phyloP scores from a whole-genome alignment of 2,113 vertebrate genomes.

The Ptilonorhynchus violaceus region DNA sequence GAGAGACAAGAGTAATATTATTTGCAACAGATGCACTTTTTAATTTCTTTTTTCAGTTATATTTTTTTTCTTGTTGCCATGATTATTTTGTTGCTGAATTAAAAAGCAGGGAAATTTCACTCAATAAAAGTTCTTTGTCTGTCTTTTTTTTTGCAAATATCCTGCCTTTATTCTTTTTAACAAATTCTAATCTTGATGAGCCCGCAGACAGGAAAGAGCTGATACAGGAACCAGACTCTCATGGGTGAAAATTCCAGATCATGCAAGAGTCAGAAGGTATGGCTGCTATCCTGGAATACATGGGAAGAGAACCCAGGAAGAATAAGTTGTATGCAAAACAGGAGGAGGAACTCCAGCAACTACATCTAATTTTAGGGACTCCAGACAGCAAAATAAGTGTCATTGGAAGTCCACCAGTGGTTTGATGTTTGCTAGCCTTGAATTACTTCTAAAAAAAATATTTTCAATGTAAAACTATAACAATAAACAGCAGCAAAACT shows the following conservation, averaged over 20 bases:
- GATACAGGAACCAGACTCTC: not conserved
- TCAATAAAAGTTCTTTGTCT: not conserved
- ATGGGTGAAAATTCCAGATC: not conserved
- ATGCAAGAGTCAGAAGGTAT: not conserved
- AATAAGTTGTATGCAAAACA: not conserved
- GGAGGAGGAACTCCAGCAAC: not conserved
- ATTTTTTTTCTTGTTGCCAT: not conserved
- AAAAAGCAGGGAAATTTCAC: not conserved
- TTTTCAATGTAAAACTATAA: not conserved
- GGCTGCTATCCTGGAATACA: not conserved
- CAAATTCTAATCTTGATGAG: not conserved
- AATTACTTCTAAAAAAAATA: not conserved
- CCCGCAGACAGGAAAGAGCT: not conserved
- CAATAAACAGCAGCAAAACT: not conserved
- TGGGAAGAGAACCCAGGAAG: not conserved
- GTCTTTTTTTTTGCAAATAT: not conserved
- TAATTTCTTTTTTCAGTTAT: not conserved
- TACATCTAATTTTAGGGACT: not conserved
- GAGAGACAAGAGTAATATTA: not conserved
- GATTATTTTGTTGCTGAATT: not conserved
- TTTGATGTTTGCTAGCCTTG: not conserved
- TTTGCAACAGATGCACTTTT: not conserved
- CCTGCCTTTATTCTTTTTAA: not conserved
- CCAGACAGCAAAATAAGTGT: not conserved
- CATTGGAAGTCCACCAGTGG: not conserved